These are phyloP conservation scores for Bucorvus abyssinicus DNA, from an alignment of 2,797 vertebrate genomes.

Conservation along the genomic window DNA sequence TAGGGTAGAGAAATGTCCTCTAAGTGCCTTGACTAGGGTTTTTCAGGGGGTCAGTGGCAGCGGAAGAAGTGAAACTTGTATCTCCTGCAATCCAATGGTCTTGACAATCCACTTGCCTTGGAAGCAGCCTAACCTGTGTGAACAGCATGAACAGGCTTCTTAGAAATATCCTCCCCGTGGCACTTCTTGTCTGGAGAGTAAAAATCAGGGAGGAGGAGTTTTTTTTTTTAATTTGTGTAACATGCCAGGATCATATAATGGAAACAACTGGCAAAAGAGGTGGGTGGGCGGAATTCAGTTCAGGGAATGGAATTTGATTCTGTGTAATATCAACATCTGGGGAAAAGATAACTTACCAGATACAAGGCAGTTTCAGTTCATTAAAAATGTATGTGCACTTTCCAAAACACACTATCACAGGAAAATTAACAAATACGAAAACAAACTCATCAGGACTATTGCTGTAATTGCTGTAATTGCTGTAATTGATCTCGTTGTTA, in stretches of 20 bases:
- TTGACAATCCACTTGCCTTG: not conserved
- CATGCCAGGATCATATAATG: not conserved
- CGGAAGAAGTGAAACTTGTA: not conserved
- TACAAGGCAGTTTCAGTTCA: not conserved
- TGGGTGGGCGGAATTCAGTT: not conserved
- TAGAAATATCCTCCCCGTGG: not conserved
- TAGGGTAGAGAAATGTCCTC: not conserved
- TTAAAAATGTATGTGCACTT: slow-evolving; percentile 14
- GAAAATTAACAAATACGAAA: slow-evolving; percentile 27
- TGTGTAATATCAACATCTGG: not conserved
- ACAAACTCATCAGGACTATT: slow-evolving; percentile 19
- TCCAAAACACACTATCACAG: not conserved
- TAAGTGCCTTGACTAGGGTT: not conserved
- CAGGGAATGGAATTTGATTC: not conserved
- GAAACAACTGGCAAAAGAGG: not conserved
- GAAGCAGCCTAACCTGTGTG: not conserved
- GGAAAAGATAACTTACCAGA: not conserved
- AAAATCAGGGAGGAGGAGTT: not conserved
- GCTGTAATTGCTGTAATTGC: slow-evolving; percentile 35
- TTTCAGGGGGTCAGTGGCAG: not conserved
- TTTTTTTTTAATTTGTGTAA: not conserved
- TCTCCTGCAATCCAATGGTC: not conserved
- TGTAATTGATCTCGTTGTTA: slow-evolving; percentile 2
- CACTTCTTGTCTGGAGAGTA: not conserved
- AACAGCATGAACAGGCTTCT: not conserved